Percentiles rank a stretch among this genome's conserved stretches.
phyloP scores from a whole-genome alignment of 2,113 vertebrate genomes.

The Hypocryptadius cinnamomeus region DNA sequence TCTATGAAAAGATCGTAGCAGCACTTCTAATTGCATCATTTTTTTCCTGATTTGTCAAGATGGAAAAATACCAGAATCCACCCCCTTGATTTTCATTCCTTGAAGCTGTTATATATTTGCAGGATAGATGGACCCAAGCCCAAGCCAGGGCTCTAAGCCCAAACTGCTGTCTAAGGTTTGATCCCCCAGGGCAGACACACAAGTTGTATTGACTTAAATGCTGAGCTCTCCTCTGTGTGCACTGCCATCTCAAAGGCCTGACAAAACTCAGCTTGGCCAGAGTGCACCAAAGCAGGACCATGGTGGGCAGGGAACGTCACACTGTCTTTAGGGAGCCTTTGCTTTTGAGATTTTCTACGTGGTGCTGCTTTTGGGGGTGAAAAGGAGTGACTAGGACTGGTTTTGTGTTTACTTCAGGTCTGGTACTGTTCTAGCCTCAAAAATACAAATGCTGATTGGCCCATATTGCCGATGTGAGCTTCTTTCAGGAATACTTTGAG shows the following conservation, averaged over 20 bases:
- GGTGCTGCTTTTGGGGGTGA: not conserved
- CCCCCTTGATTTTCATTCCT: not conserved
- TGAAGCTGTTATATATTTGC: not conserved
- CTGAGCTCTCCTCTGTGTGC: not conserved
- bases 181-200: not conserved
- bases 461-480: not conserved
- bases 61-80: not conserved
- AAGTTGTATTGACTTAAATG: not conserved
- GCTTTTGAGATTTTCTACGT: not conserved
- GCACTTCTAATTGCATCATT: not conserved
- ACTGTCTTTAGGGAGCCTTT: accelerated
- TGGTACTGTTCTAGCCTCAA: not conserved
- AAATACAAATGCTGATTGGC: not conserved
- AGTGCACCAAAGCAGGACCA: not conserved
- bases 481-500: not conserved
- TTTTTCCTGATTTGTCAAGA: not conserved
- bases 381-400: not conserved
- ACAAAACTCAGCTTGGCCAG: not conserved
- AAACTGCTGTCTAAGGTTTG: not conserved
- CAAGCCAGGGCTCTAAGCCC: not conserved
- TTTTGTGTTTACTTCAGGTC: not conserved
- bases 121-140: not conserved
- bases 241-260: not conserved
- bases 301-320: accelerated
- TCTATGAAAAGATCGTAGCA: not conserved